phyloP scores from a whole-genome alignment of 2,113 vertebrate species.

The Paedocypris sp. region DNA sequence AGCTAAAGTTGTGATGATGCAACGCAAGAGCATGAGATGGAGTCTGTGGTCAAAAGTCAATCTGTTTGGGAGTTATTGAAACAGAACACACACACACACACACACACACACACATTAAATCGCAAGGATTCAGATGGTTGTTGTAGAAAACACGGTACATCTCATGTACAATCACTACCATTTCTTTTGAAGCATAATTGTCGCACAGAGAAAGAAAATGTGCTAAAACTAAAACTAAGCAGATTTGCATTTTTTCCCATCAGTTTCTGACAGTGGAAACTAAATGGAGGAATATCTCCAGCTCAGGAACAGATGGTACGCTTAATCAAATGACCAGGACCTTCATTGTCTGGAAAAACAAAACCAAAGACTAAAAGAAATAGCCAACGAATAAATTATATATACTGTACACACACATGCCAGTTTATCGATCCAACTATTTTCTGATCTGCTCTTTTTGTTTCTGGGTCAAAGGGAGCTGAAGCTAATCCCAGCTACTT shows the following conservation, averaged over 20 bases:
- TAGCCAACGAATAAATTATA: too few relatives aligned
- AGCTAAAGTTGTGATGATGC: background rate
- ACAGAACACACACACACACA: too few relatives aligned
- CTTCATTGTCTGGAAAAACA: background rate
- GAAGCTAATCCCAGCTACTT: too few relatives aligned
- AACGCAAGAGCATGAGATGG: background rate
- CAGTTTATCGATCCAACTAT: too few relatives aligned
- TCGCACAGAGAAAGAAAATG: background rate
- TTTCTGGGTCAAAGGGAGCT: too few relatives aligned
- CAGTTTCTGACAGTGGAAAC: background rate
- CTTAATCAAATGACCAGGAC: background rate
- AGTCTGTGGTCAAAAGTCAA: background rate
- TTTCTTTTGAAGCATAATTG: background rate
- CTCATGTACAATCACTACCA: background rate
- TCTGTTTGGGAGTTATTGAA: too few relatives aligned
- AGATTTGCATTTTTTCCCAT: background rate
- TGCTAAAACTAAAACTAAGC: background rate
- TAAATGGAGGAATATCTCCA: background rate
- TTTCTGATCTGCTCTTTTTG: too few relatives aligned
- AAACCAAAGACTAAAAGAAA: too few relatives aligned
- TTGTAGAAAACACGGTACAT: too few relatives aligned
- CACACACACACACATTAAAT: too few relatives aligned
- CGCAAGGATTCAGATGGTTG: too few relatives aligned
- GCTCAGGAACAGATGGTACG: constrained; percentile 1
- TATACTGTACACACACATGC: too few relatives aligned